Percentiles rank a stretch among this genome's conserved stretches.
Evolutionary conservation across 2,797 vertebrate species (phyloP).

Genomic region (Malurus leucopterus): DNA sequence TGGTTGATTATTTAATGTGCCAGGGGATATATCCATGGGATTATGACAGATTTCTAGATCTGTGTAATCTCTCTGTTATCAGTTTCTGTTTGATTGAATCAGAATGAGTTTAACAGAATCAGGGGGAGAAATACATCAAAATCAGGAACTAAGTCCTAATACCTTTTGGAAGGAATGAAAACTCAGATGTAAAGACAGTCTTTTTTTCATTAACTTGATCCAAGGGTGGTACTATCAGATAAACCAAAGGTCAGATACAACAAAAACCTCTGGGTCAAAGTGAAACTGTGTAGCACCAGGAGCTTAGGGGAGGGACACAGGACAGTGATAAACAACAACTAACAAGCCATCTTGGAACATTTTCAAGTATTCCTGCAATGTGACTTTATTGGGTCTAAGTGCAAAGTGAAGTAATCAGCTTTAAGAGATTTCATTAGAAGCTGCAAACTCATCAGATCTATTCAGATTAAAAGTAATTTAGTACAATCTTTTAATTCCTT

Average conservation of each 20-base stretch:
- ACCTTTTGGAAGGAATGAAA: background rate
- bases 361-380: background rate
- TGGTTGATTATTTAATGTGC: background rate
- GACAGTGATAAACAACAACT: background rate
- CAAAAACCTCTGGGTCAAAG: background rate
- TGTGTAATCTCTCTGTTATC: background rate
- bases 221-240: background rate
- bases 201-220: background rate
- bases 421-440: background rate
- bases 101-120: background rate
- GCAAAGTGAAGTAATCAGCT: background rate
- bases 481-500: background rate
- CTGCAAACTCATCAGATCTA: background rate
- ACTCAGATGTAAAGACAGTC: background rate
- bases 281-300: background rate
- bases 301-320: background rate
- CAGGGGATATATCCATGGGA: background rate
- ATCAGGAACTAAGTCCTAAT: background rate
- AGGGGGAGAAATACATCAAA: background rate
- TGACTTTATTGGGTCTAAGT: slow-evolving; percentile 10
- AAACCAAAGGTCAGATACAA: background rate
- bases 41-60: background rate
- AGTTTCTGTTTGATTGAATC: background rate
- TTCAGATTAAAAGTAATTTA: background rate
- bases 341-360: background rate